Base-by-base conservation (phyloP, 1,140 invertebrate genomes). In the Cherax destructor region DNA sequence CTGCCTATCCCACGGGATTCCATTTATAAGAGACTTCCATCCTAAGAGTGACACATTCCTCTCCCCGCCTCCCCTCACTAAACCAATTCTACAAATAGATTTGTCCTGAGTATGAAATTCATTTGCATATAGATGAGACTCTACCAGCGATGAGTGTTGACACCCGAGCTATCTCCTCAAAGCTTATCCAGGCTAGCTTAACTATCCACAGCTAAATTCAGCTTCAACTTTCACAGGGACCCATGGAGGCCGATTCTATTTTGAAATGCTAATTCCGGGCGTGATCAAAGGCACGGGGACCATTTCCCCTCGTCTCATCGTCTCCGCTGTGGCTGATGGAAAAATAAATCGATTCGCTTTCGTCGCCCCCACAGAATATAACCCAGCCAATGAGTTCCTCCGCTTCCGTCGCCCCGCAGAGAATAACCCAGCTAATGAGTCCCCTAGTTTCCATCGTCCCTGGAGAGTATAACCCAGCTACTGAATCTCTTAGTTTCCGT, bases 111-210 rank as follows among this genome's bases (percentile, higher is more conserved):
- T 74, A 74, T 74, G 69, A 74, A 74, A 74, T 74, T 30, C 69
- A 74, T 74, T 74, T 74, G 69, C 69, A 74, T 74, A 24, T 74
- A 74, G 69, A 74, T 74, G 69, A 74, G 69, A 74, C n/a, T 74
- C 69, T 24, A 24, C 69, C 24, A 9, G 69, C 21, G 21, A 74
- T 74, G 69, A 74, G 69, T 74, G 69, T 74, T 74, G 69, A 74
- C 69, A 74, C 69, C 69, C 69, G 24, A 30, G 69, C 69, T 74
- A 74, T 74, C 69, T 74, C 69, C 69, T 74, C 69, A 24, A 30
- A 74, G 69, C 69, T 74, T 74, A 74, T 74, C 69, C 69, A 74
- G 69, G 4, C 69, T n/a, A 74, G 69, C 69, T 74, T 74, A 74
- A 74, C 69, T n/a, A 30, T 30, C 69, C 69, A 30, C 21, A 30